phyloP scores from a whole-genome alignment of 1,140 invertebrate genomes.

The Dysdera silvatica region DNA sequence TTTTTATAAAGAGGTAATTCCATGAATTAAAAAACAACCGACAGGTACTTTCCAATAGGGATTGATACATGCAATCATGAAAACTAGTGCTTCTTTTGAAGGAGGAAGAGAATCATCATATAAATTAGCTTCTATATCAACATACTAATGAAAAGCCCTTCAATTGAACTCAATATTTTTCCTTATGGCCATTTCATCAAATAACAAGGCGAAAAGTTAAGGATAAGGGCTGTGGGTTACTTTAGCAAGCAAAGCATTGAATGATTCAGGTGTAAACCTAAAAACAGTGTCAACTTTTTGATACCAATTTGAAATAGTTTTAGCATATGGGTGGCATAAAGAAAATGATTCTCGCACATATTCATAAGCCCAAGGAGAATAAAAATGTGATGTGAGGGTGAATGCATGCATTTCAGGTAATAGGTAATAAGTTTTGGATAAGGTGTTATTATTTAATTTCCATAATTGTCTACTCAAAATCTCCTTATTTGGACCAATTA shows the following conservation, averaged over 20 bases:
- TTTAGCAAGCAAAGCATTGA: background rate
- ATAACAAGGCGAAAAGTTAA: conserved; percentile 34
- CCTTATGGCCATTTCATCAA: conserved; percentile 44
- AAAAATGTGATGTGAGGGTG: conserved; percentile 1
- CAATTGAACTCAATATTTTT: conserved; percentile 39
- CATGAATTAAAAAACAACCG: conserved; percentile 6
- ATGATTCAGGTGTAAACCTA: background rate
- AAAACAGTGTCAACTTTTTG: background rate
- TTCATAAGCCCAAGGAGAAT: background rate
- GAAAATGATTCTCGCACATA: background rate
- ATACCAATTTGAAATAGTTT: conserved; percentile 33
- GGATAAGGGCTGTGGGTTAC: background rate
- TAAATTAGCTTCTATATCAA: conserved; percentile 37
- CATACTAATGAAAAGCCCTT: conserved; percentile 35
- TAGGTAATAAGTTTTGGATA: no score
- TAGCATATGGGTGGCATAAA: background rate
- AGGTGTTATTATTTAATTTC: no score
- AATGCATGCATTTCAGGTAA: no score
- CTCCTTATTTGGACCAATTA: no score
- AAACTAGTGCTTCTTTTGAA: conserved; percentile 41
- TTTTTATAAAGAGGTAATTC: background rate
- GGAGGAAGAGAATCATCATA: conserved; percentile 33
- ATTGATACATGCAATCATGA: conserved; percentile 40
- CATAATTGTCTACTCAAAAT: no score
- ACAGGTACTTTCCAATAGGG: conserved; percentile 34